Conservation (phyloP, 2,797 vertebrate species). For the Ara ararauna region DNA sequence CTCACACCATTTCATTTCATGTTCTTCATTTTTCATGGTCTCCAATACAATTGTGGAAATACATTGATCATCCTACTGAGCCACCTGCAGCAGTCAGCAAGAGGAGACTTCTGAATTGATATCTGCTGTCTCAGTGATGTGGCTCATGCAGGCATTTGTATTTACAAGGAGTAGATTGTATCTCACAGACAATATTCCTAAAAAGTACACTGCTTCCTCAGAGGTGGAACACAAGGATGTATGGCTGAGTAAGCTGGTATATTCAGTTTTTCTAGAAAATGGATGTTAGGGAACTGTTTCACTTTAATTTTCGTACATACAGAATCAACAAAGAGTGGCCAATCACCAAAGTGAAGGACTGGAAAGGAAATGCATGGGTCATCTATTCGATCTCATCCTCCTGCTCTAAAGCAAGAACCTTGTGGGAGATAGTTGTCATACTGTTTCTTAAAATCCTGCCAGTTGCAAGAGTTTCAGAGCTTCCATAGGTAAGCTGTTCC, state of each 20-base stretch:
- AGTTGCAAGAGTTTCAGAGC: not conserved
- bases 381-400: not conserved
- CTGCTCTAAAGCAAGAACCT: not conserved
- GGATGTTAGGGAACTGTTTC: not conserved
- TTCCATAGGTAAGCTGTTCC: not conserved
- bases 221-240: not conserved
- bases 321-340: not conserved
- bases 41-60: not conserved
- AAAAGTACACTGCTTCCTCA: not conserved
- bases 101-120: not conserved
- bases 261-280: not conserved
- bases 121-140: not conserved
- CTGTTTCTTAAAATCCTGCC: constrained; percentile 1
- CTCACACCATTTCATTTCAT: not conserved
- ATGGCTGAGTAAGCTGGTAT: not conserved
- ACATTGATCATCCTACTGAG: not conserved
- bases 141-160: not conserved
- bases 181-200: not conserved
- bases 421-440: not conserved
- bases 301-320: not conserved
- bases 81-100: not conserved
- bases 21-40: not conserved
- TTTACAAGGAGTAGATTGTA: not conserved
- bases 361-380: not conserved
- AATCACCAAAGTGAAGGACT: not conserved